phyloP scores from a whole-genome alignment of 2,113 vertebrate species.

The Saguinus imperator region DNA sequence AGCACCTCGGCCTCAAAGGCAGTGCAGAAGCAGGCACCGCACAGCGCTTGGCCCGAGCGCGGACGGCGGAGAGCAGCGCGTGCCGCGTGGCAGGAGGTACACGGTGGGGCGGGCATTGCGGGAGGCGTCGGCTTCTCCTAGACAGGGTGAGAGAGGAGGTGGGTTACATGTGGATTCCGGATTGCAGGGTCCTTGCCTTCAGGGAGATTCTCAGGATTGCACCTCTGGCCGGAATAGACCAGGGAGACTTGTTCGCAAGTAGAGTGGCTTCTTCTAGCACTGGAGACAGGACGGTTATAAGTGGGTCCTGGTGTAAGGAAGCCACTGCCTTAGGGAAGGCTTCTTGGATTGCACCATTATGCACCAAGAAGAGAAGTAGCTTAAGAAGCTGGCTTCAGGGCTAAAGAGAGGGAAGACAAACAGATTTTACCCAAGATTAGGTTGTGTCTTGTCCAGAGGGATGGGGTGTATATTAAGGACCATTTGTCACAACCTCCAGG shows the following conservation, averaged over 20 bases:
- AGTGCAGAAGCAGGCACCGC: conserved; percentile 89
- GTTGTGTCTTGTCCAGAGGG: not conserved
- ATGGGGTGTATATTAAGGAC: not conserved
- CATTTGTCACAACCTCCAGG: not conserved
- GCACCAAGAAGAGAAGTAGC: not conserved
- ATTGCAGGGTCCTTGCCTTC: not conserved
- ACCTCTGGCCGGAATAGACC: not conserved
- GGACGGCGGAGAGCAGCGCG: conserved; percentile 79
- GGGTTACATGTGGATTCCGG: not conserved
- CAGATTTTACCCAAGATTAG: not conserved
- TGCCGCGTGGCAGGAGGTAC: conserved; percentile 76
- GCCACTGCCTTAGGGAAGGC: not conserved
- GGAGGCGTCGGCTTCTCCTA: not conserved
- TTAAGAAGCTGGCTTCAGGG: not conserved
- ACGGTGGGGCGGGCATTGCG: conserved; percentile 84
- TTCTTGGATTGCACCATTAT: not conserved
- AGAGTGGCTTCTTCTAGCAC: not conserved
- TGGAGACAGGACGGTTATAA: not conserved
- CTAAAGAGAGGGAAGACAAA: not conserved
- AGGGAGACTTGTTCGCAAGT: fast-evolving
- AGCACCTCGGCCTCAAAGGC: conserved; percentile 93
- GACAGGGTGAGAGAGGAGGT: not conserved
- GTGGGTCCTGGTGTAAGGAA: not conserved
- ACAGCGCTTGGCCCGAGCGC: conserved; percentile 88
- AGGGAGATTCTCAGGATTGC: not conserved